These are phyloP conservation scores for Urocyon cinereoargenteus DNA, from an alignment of 2,797 vertebrate species.

Conservation along the genomic window DNA sequence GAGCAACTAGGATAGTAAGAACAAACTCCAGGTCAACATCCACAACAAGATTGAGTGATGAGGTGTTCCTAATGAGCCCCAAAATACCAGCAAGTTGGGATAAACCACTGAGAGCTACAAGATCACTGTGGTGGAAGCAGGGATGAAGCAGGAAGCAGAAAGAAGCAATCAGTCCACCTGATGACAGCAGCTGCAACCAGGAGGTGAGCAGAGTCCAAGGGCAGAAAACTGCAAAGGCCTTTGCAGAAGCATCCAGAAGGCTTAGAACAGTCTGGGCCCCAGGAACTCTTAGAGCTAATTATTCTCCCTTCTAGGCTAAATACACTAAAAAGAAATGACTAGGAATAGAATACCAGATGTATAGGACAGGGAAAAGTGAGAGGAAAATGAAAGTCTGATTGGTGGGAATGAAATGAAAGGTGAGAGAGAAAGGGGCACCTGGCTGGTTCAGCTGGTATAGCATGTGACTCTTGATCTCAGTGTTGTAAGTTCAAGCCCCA, in stretches of 20 bases:
- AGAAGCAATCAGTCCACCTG: not conserved
- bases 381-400: not conserved
- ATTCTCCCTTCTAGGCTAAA: not conserved
- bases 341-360: not conserved
- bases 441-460: not conserved
- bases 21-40: not conserved
- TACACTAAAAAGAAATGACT: not conserved
- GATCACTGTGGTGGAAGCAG: accelerated
- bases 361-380: not conserved
- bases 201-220: not conserved
- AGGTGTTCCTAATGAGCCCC: not conserved
- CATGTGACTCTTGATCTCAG: not conserved
- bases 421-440: too few species aligned
- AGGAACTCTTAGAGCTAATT: not conserved
- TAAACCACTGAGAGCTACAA: not conserved
- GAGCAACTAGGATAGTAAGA: not conserved
- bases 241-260: not conserved
- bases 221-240: not conserved
- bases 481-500: not conserved
- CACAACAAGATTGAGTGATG: too few species aligned
- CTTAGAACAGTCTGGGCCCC: not conserved
- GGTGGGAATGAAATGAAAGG: too few species aligned
- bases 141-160: not conserved
- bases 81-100: not conserved
- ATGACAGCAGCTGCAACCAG: not conserved